Percentiles rank a stretch among this genome's conserved stretches.
These are phyloP conservation scores for Columba guinea DNA, from an alignment of 2,797 vertebrate genomes.

Conservation along the genomic window DNA sequence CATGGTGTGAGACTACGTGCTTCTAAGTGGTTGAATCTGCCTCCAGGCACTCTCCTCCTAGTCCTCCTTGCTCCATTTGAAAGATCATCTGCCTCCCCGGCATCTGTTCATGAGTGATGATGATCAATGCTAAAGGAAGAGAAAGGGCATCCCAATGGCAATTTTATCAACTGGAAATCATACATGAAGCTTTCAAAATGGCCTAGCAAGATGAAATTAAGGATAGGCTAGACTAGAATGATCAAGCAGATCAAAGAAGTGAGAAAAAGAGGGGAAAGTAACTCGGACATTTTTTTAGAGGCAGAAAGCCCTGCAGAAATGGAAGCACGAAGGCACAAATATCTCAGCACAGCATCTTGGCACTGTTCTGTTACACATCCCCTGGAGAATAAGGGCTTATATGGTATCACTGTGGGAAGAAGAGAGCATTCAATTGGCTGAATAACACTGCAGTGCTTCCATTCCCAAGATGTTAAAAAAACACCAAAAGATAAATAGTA, in stretches of 20 bases:
- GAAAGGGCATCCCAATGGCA: slow-evolving; percentile 34
- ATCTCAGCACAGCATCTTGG: background rate
- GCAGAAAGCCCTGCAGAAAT: slow-evolving; percentile 14
- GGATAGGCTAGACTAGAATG: background rate
- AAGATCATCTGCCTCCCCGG: slow-evolving; percentile 45
- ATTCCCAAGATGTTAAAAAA: background rate
- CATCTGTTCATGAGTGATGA: slow-evolving; percentile 31
- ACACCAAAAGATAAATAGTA: background rate
- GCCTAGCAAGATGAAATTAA: slow-evolving; percentile 15
- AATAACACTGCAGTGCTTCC: background rate
- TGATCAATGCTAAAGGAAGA: background rate
- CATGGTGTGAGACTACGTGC: background rate
- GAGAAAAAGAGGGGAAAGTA: background rate
- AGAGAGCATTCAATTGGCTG: background rate
- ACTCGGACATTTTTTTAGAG: background rate
- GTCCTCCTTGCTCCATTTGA: slow-evolving; percentile 21
- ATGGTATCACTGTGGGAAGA: background rate
- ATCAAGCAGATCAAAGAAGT: background rate
- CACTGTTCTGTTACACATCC: background rate
- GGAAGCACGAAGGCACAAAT: background rate
- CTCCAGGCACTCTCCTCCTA: slow-evolving; percentile 45
- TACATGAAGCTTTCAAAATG: background rate
- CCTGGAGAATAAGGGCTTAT: background rate
- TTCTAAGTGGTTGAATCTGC: slow-evolving; percentile 50
- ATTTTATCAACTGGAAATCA: slow-evolving; percentile 35